phyloP scores from a whole-genome alignment of 2,113 vertebrate genomes.

The Ovis canadensis region DNA sequence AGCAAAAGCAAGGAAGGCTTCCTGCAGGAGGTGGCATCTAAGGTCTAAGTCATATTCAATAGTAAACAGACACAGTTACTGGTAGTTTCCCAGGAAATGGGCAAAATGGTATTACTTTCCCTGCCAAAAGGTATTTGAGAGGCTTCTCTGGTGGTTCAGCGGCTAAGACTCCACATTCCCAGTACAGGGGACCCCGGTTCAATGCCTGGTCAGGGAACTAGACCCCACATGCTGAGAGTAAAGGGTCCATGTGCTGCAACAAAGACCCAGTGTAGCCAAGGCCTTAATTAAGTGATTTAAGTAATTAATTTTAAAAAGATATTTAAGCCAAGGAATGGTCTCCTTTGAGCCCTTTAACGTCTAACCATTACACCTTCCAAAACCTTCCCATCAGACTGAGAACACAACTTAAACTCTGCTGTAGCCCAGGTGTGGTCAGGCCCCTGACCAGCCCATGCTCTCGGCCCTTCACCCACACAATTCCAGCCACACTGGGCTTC shows the following conservation, averaged over 20 bases:
- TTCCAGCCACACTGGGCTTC: neutral
- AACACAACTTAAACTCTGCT: neutral
- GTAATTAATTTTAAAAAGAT: neutral
- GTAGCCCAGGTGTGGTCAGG: accelerated
- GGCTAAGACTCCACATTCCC: neutral
- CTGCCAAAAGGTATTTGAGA: neutral
- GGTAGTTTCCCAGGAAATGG: neutral
- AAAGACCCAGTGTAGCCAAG: neutral
- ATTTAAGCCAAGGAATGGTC: neutral
- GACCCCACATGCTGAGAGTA: neutral
- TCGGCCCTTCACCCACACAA: neutral
- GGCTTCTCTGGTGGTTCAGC: neutral
- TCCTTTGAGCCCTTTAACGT: neutral
- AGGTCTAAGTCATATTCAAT: neutral
- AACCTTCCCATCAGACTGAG: neutral
- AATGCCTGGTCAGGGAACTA: neutral
- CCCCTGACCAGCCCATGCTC: neutral
- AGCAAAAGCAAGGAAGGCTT: neutral
- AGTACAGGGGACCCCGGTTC: neutral
- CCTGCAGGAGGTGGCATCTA: neutral
- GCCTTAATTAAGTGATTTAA: neutral
- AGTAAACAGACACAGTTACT: neutral
- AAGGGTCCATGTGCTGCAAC: neutral
- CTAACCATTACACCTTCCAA: neutral
- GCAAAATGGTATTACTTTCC: neutral